Evolutionary conservation across 1,140 invertebrate genomes (phyloP).

Genomic region (Philotrypesis tridentata): DNA sequence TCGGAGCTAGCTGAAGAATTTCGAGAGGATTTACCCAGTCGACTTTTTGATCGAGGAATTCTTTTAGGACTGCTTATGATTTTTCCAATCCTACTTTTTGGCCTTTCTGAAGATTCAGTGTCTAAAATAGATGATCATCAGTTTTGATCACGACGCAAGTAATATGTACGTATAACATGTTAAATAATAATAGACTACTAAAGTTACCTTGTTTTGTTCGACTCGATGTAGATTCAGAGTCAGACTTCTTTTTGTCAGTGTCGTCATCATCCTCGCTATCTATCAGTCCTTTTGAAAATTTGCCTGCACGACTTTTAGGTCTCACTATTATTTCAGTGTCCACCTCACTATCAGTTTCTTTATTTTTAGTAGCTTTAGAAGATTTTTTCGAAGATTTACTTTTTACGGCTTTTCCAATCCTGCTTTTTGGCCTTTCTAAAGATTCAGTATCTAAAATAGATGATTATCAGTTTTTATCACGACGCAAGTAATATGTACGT

Average conservation of each 20-base stretch:
- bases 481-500: too few species aligned
- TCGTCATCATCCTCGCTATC: conserved; percentile 14
- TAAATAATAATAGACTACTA: neutral
- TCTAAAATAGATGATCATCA: too few species aligned
- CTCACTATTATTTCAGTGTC: neutral
- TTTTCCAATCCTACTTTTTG: neutral
- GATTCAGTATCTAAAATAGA: conserved; percentile 13
- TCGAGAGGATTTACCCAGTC: conserved; percentile 17
- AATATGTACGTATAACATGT: too few species aligned
- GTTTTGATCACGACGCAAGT: too few species aligned
- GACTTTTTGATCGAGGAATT: conserved; percentile 17
- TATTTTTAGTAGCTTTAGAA: neutral
- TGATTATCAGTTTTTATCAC: too few species aligned
- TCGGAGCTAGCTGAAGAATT: neutral
- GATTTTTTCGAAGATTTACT: neutral
- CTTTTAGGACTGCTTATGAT: neutral
- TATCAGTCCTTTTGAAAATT: neutral
- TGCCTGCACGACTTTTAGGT: conserved; percentile 25
- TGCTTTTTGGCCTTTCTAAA: conserved; percentile 5
- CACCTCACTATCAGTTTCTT: neutral
- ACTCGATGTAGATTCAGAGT: neutral
- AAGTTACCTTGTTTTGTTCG: neutral
- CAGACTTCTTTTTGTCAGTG: neutral
- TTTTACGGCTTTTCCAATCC: conserved; percentile 2
- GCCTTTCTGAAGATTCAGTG: neutral